Evolutionary conservation across 2,888 invertebrate genomes (phyloP).

Genomic region (Papilio gigon): DNA sequence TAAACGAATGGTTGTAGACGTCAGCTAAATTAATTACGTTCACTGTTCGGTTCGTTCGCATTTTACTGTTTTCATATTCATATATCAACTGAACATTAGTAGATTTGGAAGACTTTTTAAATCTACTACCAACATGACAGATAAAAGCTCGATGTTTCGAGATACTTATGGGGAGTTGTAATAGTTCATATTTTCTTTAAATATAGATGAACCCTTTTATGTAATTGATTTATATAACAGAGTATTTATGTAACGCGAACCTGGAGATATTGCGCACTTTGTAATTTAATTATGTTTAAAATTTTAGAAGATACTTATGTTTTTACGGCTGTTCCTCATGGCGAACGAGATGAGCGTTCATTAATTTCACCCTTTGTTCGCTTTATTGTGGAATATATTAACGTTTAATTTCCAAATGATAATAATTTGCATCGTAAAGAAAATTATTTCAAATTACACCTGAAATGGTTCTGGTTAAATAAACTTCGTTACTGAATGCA

Average conservation of each 20-base stretch:
- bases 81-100: not conserved
- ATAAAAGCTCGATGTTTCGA: too few relatives aligned
- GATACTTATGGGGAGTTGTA: too few relatives aligned
- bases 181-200: too few relatives aligned
- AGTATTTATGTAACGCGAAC: not conserved
- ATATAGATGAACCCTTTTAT: not conserved
- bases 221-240: not conserved
- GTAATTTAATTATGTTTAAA: conserved; percentile 22
- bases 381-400: conserved; percentile 3
- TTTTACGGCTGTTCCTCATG: conserved; percentile 15
- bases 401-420: conserved; percentile 13
- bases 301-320: conserved; percentile 16
- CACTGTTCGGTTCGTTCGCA: conserved; percentile 2
- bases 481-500: not conserved
- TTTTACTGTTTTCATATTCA: not conserved
- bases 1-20: conserved; percentile 29
- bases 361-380: conserved; percentile 18
- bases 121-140: too few relatives aligned
- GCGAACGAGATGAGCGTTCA: conserved; percentile 17
- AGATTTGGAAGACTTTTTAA: too few relatives aligned
- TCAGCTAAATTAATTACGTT: conserved; percentile 35
- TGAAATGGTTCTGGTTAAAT: not conserved
- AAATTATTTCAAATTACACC: not conserved
- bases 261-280: not conserved
- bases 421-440: conserved; percentile 15